These are phyloP conservation scores for Campopleginae sp. DNA, from an alignment of 2,888 invertebrate genomes.

Conservation along the genomic window DNA sequence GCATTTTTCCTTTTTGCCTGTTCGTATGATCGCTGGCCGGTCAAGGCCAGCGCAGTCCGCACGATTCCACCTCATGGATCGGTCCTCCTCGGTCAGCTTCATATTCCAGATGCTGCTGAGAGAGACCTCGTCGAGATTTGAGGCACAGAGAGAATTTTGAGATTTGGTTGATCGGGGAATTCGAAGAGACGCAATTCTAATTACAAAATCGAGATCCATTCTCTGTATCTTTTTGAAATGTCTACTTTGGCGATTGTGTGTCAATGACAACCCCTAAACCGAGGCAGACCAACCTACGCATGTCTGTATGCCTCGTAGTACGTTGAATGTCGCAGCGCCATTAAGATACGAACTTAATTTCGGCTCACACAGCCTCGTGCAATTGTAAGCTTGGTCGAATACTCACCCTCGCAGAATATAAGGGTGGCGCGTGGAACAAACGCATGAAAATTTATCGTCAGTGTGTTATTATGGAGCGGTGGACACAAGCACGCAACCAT, in stretches of 20 bases:
- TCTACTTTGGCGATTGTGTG: conserved; percentile 32
- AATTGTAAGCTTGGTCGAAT: conserved; percentile 62
- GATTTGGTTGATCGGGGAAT: conserved; percentile 41
- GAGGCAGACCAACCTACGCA: not conserved
- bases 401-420: conserved; percentile 41
- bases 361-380: conserved; percentile 48
- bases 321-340: conserved; percentile 46
- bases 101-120: conserved; percentile 20
- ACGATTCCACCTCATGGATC: conserved; percentile 70
- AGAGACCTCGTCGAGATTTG: conserved; percentile 15
- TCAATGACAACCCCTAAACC: conserved; percentile 41
- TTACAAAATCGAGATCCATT: conserved; percentile 19
- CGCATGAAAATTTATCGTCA: conserved; percentile 52
- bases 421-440: conserved; percentile 53
- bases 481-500: conserved; percentile 33
- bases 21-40: too few species aligned
- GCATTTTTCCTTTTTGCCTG: conserved; percentile 4
- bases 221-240: conserved; percentile 32
- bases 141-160: conserved; percentile 29
- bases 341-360: conserved; percentile 66
- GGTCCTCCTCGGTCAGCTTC: conserved; percentile 65
- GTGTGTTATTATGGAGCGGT: conserved; percentile 37
- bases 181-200: conserved; percentile 71
- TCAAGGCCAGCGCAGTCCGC: conserved; percentile 3
- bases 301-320: not conserved